phyloP scores from a whole-genome alignment of 2,888 invertebrate species.

The Aspidiotus rigidus region DNA sequence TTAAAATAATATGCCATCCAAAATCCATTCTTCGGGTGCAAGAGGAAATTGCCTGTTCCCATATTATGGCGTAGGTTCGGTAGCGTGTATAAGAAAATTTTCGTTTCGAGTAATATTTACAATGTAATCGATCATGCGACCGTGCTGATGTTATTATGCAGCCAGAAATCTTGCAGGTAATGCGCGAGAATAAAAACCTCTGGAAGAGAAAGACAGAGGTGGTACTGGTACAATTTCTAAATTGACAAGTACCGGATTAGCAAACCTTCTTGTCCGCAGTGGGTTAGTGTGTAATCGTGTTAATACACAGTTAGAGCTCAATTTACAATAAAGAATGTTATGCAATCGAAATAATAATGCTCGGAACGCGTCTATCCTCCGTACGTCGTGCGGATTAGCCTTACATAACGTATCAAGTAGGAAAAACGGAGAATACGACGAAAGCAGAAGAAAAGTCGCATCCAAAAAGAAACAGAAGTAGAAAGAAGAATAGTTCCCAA shows the following conservation, averaged over 20 bases:
- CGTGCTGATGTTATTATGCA: neutral
- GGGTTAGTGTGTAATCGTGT: conserved; percentile 26
- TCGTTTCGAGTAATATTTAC: neutral
- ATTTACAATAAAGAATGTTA: conserved; percentile 16
- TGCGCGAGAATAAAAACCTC: neutral
- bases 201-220: neutral
- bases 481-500: no score
- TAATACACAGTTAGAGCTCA: conserved; percentile 17
- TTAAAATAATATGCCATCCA: no score
- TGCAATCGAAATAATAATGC: conserved; percentile 12
- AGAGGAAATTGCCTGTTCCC: no score
- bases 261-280: conserved; percentile 7
- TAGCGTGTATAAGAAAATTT: neutral
- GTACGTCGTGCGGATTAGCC: conserved; percentile 24
- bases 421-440: neutral
- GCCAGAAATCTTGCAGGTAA: neutral
- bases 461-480: no score
- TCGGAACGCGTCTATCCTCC: conserved; percentile 22
- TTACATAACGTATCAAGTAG: conserved; percentile 14
- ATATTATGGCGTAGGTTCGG: neutral
- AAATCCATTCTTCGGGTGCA: no score
- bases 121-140: neutral
- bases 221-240: neutral
- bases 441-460: no score
- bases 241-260: conserved; percentile 15